These are phyloP conservation scores for Phrynocephalus guinanensis DNA, from an alignment of 2,797 vertebrate species.

Conservation along the genomic window DNA sequence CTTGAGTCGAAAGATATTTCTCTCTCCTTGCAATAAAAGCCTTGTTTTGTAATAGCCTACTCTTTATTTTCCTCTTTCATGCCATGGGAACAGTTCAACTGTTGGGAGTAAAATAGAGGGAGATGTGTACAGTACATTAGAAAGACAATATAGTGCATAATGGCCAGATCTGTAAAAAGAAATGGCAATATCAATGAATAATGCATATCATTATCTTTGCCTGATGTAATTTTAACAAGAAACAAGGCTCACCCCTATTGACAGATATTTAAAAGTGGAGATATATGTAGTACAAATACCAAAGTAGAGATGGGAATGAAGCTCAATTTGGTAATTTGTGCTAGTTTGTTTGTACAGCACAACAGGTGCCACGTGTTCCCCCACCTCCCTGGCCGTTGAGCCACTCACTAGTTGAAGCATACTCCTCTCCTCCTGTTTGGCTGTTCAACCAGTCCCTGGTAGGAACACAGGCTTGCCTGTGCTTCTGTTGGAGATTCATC, in stretches of 20 bases:
- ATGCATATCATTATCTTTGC: not conserved
- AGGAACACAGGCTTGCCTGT: no score
- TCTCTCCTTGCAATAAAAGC: not conserved
- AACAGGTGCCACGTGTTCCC: no score
- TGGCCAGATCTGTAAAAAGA: constrained; percentile 3
- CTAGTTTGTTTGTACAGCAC: no score
- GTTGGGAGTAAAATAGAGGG: constrained; percentile 6
- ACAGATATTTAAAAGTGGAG: not conserved
- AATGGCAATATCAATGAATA: constrained; percentile 4
- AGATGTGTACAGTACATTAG: not conserved
- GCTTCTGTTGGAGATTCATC: no score
- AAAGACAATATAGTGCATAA: constrained; percentile 6
- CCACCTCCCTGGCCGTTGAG: no score
- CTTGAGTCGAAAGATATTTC: not conserved
- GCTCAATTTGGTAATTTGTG: no score
- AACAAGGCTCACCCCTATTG: constrained; percentile 5
- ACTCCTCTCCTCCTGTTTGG: no score
- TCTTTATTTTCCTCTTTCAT: not conserved
- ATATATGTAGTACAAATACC: not conserved
- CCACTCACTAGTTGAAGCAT: no score
- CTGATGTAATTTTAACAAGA: constrained; percentile 20
- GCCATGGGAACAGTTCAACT: not conserved
- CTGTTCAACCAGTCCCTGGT: no score
- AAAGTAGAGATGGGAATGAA: not conserved
- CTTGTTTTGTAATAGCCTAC: constrained; percentile 9